phyloP scores from a whole-genome alignment of 1,140 invertebrate genomes.

The Protaetia brevitarsis region DNA sequence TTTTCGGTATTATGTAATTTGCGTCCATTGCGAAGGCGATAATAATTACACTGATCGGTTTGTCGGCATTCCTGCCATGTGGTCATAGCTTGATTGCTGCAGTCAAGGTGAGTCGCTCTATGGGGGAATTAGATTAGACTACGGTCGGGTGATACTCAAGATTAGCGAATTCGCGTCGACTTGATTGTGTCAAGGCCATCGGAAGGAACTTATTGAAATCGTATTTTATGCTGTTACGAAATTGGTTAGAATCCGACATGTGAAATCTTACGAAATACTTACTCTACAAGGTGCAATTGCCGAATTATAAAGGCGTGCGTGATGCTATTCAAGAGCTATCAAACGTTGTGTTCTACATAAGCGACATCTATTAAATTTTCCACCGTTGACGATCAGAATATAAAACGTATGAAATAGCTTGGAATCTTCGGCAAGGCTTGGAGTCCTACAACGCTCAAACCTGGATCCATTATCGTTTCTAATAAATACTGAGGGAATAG shows the following conservation, averaged over 20 bases:
- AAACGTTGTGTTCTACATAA: too few relatives aligned
- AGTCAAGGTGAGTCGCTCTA: neutral
- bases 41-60: neutral
- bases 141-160: neutral
- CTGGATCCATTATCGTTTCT: too few relatives aligned
- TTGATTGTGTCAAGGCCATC: neutral
- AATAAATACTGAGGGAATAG: too few relatives aligned
- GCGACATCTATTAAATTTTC: too few relatives aligned
- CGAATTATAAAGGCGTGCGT: too few relatives aligned
- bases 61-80: neutral
- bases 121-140: slow-evolving; percentile 4
- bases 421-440: too few relatives aligned
- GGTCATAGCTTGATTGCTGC: neutral
- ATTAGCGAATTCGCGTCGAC: slow-evolving; percentile 4
- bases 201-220: neutral
- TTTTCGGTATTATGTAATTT: too few relatives aligned
- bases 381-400: too few relatives aligned
- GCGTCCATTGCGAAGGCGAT: neutral
- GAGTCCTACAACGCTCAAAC: too few relatives aligned
- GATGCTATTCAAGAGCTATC: too few relatives aligned
- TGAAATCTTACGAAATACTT: neutral
- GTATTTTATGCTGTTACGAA: neutral
- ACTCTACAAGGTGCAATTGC: neutral
- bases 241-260: neutral
- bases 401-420: too few relatives aligned